phyloP scores from a whole-genome alignment of 2,888 invertebrate species.

The Coronaproctus castanopsis region DNA sequence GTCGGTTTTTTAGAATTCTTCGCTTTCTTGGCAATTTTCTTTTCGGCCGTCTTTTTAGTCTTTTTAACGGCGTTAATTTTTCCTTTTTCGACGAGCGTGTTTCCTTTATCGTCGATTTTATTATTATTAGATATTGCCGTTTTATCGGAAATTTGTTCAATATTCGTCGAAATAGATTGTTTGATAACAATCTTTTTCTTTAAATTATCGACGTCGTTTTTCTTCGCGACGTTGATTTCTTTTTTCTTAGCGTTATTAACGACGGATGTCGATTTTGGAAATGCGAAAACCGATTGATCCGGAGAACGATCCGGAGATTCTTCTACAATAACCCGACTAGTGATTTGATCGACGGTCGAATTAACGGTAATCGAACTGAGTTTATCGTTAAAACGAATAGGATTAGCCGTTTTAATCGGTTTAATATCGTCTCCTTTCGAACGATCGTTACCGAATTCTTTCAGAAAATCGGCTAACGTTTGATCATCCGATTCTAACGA shows the following conservation, averaged over 20 bases:
- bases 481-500: neutral
- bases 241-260: neutral
- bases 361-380: conserved; percentile 23
- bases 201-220: neutral
- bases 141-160: neutral
- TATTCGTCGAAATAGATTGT: neutral
- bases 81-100: conserved; percentile 1
- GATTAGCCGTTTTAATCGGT: neutral
- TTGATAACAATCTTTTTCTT: neutral
- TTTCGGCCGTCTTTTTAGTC: conserved; percentile 19
- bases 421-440: neutral
- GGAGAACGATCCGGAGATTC: conserved; percentile 1
- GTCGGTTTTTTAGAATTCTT: neutral
- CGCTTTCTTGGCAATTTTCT: neutral
- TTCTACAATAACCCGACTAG: conserved; percentile 20
- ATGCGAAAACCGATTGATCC: neutral
- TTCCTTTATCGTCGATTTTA: conserved; percentile 1
- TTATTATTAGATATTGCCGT: neutral
- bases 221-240: neutral
- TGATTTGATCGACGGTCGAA: conserved; percentile 6
- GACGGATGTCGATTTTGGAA: conserved; percentile 9
- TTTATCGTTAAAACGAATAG: neutral
- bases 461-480: neutral
- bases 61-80: neutral
- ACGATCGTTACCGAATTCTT: neutral